Percentiles rank a stretch among this genome's conserved stretches.
Conservation (phyloP, 2,797 vertebrate species). For the Falco novaeseelandiae region DNA sequence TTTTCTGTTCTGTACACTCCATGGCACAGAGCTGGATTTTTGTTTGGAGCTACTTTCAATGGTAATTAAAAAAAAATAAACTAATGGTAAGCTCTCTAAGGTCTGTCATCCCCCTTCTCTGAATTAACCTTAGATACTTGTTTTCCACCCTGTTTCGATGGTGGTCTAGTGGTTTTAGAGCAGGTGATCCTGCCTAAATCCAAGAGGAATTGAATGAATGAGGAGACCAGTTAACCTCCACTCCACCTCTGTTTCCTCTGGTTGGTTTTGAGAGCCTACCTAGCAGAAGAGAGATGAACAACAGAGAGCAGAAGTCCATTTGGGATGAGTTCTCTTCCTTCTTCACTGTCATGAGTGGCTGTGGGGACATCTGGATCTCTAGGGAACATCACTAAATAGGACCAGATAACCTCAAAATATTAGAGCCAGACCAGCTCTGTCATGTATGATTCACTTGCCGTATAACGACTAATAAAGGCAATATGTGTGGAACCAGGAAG, state of each 20-base stretch:
- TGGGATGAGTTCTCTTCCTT: constrained; percentile 1
- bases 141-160: not conserved
- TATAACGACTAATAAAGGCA: constrained; percentile 63
- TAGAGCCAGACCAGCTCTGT: constrained; percentile 48
- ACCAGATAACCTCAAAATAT: constrained; percentile 60
- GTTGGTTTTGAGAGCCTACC: not conserved
- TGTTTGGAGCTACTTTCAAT: not conserved
- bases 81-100: not conserved
- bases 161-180: not conserved
- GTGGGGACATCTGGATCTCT: constrained; percentile 43
- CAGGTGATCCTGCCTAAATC: not conserved
- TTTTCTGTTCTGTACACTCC: not conserved
- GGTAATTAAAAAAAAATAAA: not conserved
- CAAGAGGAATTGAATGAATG: not conserved
- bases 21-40: not conserved
- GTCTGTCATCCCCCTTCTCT: not conserved
- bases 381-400: constrained; percentile 39
- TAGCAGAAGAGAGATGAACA: not conserved
- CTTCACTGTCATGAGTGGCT: not conserved
- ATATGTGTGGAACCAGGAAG: constrained; percentile 58
- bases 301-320: not conserved
- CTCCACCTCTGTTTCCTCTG: not conserved
- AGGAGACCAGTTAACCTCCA: not conserved
- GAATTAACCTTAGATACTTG: not conserved
- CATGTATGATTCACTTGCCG: constrained; percentile 59